Percentiles rank a stretch among this genome's conserved stretches.
These are phyloP conservation scores for Pelodiscus sinensis DNA, from an alignment of 2,113 vertebrate genomes.

Conservation along the genomic window DNA sequence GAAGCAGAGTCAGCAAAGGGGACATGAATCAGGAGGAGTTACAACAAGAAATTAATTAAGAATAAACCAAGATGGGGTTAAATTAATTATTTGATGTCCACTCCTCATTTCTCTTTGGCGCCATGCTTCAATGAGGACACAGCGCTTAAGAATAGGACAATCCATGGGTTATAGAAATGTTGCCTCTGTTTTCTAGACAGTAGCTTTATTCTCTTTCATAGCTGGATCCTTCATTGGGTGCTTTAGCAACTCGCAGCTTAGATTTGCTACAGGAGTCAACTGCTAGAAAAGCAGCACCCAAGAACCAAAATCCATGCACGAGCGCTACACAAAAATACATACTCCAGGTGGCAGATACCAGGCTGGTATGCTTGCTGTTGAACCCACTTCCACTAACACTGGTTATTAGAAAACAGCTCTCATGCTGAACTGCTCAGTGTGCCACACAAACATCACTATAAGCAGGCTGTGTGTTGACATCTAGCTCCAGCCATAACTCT, in stretches of 20 bases:
- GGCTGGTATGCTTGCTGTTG: accelerated
- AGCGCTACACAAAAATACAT: too few relatives aligned
- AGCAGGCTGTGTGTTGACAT: not conserved
- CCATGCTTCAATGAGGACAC: not conserved
- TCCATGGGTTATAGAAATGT: accelerated
- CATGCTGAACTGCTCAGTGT: not conserved
- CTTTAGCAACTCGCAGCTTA: too few relatives aligned
- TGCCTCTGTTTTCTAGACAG: not conserved
- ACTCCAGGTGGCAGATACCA: not conserved
- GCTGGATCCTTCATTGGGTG: too few relatives aligned
- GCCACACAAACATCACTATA: not conserved
- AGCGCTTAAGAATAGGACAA: not conserved
- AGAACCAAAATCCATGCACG: too few relatives aligned
- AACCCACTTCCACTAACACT: too few relatives aligned
- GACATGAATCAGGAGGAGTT: not conserved
- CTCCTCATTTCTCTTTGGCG: not conserved
- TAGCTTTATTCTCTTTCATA: too few relatives aligned
- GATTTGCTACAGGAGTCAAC: too few relatives aligned
- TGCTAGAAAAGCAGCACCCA: too few relatives aligned
- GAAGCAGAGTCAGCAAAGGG: not conserved
- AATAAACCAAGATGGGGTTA: not conserved
- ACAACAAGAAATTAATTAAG: not conserved
- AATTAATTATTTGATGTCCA: not conserved
- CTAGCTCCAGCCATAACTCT: not conserved
- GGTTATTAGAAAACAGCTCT: not conserved